Evolutionary conservation across 2,888 invertebrate genomes (phyloP).

Genomic region (Rhodophaea formosa): DNA sequence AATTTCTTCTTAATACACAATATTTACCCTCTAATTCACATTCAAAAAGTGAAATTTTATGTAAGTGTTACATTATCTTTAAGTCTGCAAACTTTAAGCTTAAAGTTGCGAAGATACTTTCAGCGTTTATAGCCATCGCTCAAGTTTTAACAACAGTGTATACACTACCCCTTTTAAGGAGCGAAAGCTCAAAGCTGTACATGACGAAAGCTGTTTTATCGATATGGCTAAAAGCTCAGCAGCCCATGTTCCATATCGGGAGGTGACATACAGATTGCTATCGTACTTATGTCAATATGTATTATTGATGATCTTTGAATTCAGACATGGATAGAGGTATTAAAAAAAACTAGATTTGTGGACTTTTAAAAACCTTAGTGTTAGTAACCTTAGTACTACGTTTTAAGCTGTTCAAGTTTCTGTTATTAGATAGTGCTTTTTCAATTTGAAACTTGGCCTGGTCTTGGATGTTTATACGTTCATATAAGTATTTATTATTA

Average conservation of each 20-base stretch:
- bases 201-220: constrained; percentile 13
- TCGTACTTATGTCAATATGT: not conserved
- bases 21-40: too few relatives aligned
- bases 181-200: constrained; percentile 11
- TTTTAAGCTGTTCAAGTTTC: too few relatives aligned
- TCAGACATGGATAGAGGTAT: not conserved
- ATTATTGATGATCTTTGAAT: not conserved
- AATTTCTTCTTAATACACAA: too few relatives aligned
- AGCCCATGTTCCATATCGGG: constrained; percentile 2
- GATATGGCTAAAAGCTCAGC: constrained; percentile 12
- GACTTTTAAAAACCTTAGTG: too few relatives aligned
- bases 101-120: not conserved
- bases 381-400: too few relatives aligned
- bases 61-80: too few relatives aligned
- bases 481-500: too few relatives aligned
- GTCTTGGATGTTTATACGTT: too few relatives aligned
- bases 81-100: not conserved
- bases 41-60: too few relatives aligned
- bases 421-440: too few relatives aligned
- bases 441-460: too few relatives aligned
- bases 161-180: constrained; percentile 12
- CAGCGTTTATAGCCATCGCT: constrained; percentile 8
- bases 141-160: constrained; percentile 7
- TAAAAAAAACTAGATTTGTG: too few relatives aligned
- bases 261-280: constrained; percentile 1